Conservation (phyloP, 2,113 vertebrate species). For the Corythaixoides concolor region DNA sequence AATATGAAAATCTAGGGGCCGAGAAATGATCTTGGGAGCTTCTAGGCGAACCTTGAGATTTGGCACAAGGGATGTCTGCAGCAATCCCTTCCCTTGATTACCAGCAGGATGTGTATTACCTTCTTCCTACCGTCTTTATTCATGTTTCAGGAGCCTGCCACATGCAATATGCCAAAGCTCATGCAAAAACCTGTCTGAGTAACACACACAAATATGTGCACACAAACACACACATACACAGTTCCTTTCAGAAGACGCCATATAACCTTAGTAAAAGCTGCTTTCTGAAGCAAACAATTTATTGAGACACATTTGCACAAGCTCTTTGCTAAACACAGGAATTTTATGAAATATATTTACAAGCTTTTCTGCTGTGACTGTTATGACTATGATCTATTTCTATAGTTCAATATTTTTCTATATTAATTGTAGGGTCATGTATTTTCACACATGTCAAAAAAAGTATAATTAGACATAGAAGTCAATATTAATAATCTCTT, state of each 20-base stretch:
- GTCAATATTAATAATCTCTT: not conserved
- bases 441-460: not conserved
- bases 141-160: constrained; percentile 76
- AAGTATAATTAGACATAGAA: not conserved
- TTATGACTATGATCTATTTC: constrained; percentile 27
- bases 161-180: constrained; percentile 68
- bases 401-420: not conserved
- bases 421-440: not conserved
- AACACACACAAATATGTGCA: not conserved
- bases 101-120: constrained; percentile 36
- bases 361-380: constrained; percentile 39
- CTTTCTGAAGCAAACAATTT: constrained; percentile 39
- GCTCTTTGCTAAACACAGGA: constrained; percentile 41
- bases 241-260: not conserved
- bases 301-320: constrained; percentile 15
- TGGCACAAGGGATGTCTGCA: constrained; percentile 8
- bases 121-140: constrained; percentile 71
- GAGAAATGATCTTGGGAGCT: constrained; percentile 67
- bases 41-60: constrained; percentile 42
- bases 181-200: not conserved
- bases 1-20: constrained; percentile 66
- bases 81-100: constrained; percentile 28
- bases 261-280: constrained; percentile 40
- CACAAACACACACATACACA: not conserved
- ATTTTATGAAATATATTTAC: not conserved